Base-by-base conservation (phyloP, 2,888 invertebrate species). In the Nomada flava region DNA sequence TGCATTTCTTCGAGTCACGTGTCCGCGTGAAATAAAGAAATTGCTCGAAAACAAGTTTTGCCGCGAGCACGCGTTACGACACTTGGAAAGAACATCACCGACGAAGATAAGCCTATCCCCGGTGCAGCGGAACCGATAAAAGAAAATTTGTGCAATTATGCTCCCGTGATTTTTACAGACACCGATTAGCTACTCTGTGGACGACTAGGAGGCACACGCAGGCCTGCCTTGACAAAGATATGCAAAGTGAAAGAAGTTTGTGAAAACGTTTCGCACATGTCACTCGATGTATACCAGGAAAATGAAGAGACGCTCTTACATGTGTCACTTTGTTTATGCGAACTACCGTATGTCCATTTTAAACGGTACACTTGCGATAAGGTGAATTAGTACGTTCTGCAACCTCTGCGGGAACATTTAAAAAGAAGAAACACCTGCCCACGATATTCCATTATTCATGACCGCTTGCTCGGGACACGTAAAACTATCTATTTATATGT, bases 211-310 rank as follows among this genome's bases (percentile, higher is more conserved):
- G 23, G 18, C 62, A 47, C n/a, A 0, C 36, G 7, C 73, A 20
- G 53, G 20, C 42, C 20, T 5, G 29, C 50, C 44, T 44, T 23
- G 69, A 76, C 59, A 20, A 47, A 67, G 36, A 62, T 76, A 76
- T 23, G 73, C 57, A 18, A 71, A 57, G 63, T 50, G 10, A 18
- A 13, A n/a, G 29, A 18, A 36, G 36, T 26, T 47, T 42, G 47
- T 36, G 63, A 47, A 47, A 36, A 55, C 5, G 26, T 67, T 26
- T 62, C 11, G 23, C 63, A n/a, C 62, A 26, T 26, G 26, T 60
- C 36, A 36, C 13, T 75, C 20, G 72, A 44, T 7, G 57, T 9
- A 20, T 11, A 52, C 20, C 0, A 36, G 15, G 29, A 7, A 50
- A n/a, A 52, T 11, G n/a, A 20, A 29, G 9, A 36, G 13, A 53